Evolutionary conservation across 2,888 invertebrate genomes (phyloP).

Genomic region (Globia sparganii): DNA sequence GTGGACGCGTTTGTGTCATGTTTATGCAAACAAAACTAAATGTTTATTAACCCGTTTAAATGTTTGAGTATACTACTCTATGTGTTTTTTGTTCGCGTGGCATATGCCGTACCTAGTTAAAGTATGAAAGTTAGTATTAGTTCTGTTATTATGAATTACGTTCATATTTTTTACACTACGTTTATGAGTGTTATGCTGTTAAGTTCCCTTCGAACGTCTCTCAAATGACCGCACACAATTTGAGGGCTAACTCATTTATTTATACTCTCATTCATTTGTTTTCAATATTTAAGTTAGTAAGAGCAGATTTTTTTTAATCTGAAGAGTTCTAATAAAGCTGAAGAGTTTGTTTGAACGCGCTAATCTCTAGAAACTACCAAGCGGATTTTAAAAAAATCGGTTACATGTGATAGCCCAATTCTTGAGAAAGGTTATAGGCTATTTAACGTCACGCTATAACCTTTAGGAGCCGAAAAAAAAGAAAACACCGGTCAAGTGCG

Average conservation of each 20-base stretch:
- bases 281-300: background rate
- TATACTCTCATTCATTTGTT: background rate
- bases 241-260: background rate
- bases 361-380: background rate
- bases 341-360: background rate
- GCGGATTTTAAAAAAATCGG: too few species aligned
- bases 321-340: too few species aligned
- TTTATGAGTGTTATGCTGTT: background rate
- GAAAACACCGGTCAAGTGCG: too few species aligned
- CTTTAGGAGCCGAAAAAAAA: background rate
- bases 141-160: background rate
- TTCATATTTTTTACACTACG: background rate
- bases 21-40: constrained; percentile 45
- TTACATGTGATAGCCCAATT: too few species aligned
- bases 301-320: background rate
- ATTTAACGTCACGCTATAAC: background rate
- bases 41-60: constrained; percentile 26
- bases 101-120: background rate
- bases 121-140: background rate
- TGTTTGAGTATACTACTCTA: constrained; percentile 15
- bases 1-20: constrained; percentile 31
- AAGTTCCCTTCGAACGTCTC: background rate
- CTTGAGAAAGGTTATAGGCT: background rate
- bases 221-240: background rate
- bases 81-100: constrained; percentile 9